A percentile compares a stretch with the other conserved stretches of the same genome.
Conservation (phyloP, 1,140 invertebrate genomes). For the silkworm (Bombyx mori) region ASM3026992v2 NC_085110.1:14290001-14290500, state of each 20-base stretch:
- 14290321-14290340: conserved; percentile 26
- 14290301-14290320: conserved; percentile 28
- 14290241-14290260: conserved; percentile 23
- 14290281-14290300: conserved; percentile 22
- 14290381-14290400: too few species aligned
- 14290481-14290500: too few species aligned
- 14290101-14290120: too few species aligned
- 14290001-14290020: conserved; percentile 4
- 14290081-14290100: too few species aligned
- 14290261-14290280: conserved; percentile 32
- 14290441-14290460: too few species aligned
- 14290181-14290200: conserved; percentile 52
- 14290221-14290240: conserved; percentile 24
- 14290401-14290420: too few species aligned
- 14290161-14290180: conserved; percentile 14
- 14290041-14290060: conserved; percentile 24
- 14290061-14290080: too few species aligned
- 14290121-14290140: conserved; percentile 45
- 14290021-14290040: conserved; percentile 47
- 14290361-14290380: too few species aligned
- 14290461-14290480: too few species aligned
- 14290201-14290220: conserved; percentile 36
- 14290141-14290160: conserved; percentile 30
- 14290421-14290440: too few species aligned
- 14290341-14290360: conserved; percentile 9